Conservation (phyloP, 2,797 vertebrate species). For the Anolis apletophallus region DNA sequence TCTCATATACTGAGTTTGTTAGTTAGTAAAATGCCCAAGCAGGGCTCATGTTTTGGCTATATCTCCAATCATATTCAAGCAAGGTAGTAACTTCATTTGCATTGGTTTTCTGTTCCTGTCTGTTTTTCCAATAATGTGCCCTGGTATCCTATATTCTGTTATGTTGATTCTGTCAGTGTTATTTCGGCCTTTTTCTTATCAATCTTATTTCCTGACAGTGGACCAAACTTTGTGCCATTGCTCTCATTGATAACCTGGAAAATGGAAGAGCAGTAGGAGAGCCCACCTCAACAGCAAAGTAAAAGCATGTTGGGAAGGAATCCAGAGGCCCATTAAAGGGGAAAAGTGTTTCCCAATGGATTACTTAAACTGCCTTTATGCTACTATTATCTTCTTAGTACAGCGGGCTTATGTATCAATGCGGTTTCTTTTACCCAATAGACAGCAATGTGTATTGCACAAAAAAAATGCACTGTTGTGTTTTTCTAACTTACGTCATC, state of each 20-base stretch:
- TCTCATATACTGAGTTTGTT: not conserved
- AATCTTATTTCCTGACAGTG: slow-evolving; percentile 29
- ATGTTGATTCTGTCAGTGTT: slow-evolving; percentile 10
- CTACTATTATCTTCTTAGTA: slow-evolving; percentile 30
- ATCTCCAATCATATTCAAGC: not conserved
- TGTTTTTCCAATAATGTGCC: not conserved
- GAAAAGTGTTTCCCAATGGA: slow-evolving; percentile 19
- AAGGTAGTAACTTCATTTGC: not conserved
- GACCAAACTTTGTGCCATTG: slow-evolving; percentile 11
- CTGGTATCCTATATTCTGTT: not conserved
- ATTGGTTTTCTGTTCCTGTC: not conserved
- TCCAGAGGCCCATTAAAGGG: slow-evolving; percentile 38
- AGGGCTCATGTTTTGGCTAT: not conserved
- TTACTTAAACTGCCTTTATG: slow-evolving; percentile 19
- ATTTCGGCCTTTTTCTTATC: not conserved
- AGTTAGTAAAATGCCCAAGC: not conserved
- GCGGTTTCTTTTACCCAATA: slow-evolving; percentile 7
- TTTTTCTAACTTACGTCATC: not conserved
- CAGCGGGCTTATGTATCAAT: slow-evolving; percentile 10
- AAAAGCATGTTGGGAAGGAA: slow-evolving; percentile 45
- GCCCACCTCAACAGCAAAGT: slow-evolving; percentile 32
- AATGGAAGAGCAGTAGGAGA: slow-evolving; percentile 37
- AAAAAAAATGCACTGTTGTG: no score
- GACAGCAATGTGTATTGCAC: slow-evolving; percentile 29
- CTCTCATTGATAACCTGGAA: slow-evolving; percentile 8